These are phyloP conservation scores for Heteromyza rotundicornis DNA, from an alignment of 2,888 invertebrate genomes.

Conservation along the genomic window DNA sequence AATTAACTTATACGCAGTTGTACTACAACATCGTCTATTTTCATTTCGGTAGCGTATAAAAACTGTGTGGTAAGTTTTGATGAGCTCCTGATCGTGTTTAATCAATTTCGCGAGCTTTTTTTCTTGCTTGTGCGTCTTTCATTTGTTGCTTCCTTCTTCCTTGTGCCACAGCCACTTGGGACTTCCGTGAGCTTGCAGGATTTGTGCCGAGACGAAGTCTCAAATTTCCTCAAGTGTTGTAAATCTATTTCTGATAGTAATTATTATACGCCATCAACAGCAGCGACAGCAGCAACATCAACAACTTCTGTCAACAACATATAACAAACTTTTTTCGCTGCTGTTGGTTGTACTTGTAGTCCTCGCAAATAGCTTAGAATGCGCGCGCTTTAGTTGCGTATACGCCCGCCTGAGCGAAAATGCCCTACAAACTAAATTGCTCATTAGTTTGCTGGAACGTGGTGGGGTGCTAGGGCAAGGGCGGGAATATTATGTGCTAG, in stretches of 20 bases:
- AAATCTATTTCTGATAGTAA: conserved; percentile 38
- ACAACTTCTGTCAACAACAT: neutral
- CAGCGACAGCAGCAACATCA: neutral
- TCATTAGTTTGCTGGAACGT: neutral
- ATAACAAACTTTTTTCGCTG: neutral
- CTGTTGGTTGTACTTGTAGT: too few relatives aligned
- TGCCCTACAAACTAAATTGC: neutral
- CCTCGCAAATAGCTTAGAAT: neutral
- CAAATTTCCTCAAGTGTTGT: conserved; percentile 26
- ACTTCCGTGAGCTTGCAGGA: neutral
- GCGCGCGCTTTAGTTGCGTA: neutral
- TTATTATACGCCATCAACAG: conserved; percentile 32
- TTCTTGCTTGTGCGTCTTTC: neutral
- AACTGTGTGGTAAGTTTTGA: conserved; percentile 23
- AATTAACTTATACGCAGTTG: conserved; percentile 39
- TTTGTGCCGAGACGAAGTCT: neutral
- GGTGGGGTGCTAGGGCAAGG: neutral
- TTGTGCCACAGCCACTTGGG: conserved; percentile 34
- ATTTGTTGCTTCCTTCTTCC: neutral
- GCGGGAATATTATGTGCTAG: neutral
- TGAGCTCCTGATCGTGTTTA: conserved; percentile 40
- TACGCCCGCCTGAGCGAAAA: neutral
- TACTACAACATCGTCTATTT: conserved; percentile 12
- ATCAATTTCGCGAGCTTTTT: conserved; percentile 31
- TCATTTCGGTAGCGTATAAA: neutral